Evolutionary conservation across 92 coral and sea anemone species (phyloP), one percentile per base, ranked within the genome.

Genomic region (Hydrozoanthus gracilis): DNA sequence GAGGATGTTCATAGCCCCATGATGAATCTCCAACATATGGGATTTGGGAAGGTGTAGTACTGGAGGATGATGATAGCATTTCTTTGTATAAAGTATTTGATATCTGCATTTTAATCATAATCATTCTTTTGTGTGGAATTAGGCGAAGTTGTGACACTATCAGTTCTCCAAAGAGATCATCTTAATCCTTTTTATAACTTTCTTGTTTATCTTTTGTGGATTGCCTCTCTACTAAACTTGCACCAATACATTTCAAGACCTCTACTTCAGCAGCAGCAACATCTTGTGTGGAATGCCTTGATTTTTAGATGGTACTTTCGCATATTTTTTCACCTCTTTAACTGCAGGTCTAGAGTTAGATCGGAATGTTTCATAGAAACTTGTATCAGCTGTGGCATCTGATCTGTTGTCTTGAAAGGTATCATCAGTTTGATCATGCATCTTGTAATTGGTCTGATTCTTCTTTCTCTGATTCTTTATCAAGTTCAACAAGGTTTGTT

Each of bases 51-150:
- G 73, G 8, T 39, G 48, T 69, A 4, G 46, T 9, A 27, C 55
- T 55, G 3, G 71, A 48, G 52, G 87, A 82, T 62, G 87, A 45
- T 45, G 84, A 64, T 44, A 90, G 18, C 71, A 90, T 76, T 60
- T 90, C 93, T 18, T 90, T 82, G 73, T 90, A 90, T 48, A 90
- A n/a, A 71, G 83, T 82, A 78, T 90, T 90, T 67, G 90, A 87
- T 54, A 87, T 79, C 73, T 91, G 91, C 91, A 91, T 91, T 71
- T 91, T 91, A 44, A 79, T 77, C 51, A 88, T 17, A 14, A 84
- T 65, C 56, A 83, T 91, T 49, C 88, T 11, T 44, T 83, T 66
- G 7, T 71, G 93, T 83, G 89, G 82, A 65, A 91, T 77, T 58
- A 87, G 89, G 4, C 89, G 73, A 55, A 91, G 84, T 58, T 91